A percentile compares a stretch with the other conserved stretches of the same genome.
These are phyloP conservation scores for Pseudococcus longispinus DNA, from an alignment of 2,888 invertebrate species.

Conservation along the genomic window DNA sequence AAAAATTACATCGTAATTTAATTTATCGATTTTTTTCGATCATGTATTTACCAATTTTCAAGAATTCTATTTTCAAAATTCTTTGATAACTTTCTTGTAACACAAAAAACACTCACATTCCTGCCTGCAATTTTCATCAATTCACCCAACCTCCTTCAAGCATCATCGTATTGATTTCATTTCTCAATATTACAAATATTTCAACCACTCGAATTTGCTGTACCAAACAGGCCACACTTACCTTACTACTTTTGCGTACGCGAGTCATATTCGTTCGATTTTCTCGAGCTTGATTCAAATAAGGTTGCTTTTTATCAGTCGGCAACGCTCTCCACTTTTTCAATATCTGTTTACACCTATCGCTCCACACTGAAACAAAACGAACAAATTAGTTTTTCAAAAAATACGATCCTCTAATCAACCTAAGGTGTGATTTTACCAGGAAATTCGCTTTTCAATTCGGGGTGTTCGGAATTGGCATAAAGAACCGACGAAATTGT, in stretches of 20 bases:
- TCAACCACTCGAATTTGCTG: neutral
- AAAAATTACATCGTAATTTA: too few species aligned
- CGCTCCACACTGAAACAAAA: slow-evolving; percentile 75
- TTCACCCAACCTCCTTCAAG: too few species aligned
- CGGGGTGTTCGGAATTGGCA: slow-evolving; percentile 92
- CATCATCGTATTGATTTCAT: too few species aligned
- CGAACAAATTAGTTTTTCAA: neutral
- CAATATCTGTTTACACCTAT: slow-evolving; percentile 93
- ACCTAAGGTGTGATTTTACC: slow-evolving; percentile 63
- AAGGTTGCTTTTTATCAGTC: slow-evolving; percentile 88
- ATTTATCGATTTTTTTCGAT: too few species aligned
- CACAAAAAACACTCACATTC: too few species aligned
- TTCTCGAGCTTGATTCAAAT: slow-evolving; percentile 87
- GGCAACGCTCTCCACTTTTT: slow-evolving; percentile 94
- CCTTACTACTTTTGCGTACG: slow-evolving; percentile 80
- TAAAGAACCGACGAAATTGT: slow-evolving; percentile 98
- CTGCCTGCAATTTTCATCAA: too few species aligned
- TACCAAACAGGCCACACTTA: slow-evolving; percentile 61
- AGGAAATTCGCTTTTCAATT: slow-evolving; percentile 90
- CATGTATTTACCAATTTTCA: too few species aligned
- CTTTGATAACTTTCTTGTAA: too few species aligned
- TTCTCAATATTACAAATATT: too few species aligned
- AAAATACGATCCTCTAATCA: neutral
- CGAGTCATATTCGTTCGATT: slow-evolving; percentile 84
- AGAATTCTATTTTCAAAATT: too few species aligned